These are phyloP conservation scores for Rattus norvegicus DNA, from an alignment of 2,113 vertebrate genomes.

Conservation along the genomic window GRCr8 NC_086024.1:40376501-40377000, in stretches of 20 bases:
- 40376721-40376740: background rate
- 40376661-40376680: background rate
- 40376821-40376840: background rate
- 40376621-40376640: too few relatives aligned
- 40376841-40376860: background rate
- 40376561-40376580: background rate
- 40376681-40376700: too few relatives aligned
- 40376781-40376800: background rate
- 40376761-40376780: background rate
- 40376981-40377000: background rate
- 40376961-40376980: background rate
- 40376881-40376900: background rate
- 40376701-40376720: background rate
- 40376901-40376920: background rate
- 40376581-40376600: background rate
- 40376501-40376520: background rate
- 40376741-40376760: background rate
- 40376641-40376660: background rate
- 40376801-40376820: background rate
- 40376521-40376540: background rate
- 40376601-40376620: background rate
- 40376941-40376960: background rate
- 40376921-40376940: background rate
- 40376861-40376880: background rate
- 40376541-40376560: background rate